A percentile compares a stretch with the other conserved stretches of the same genome.
These are phyloP conservation scores for Autographa gamma DNA, from an alignment of 2,888 invertebrate species.

Conservation along the genomic window DNA sequence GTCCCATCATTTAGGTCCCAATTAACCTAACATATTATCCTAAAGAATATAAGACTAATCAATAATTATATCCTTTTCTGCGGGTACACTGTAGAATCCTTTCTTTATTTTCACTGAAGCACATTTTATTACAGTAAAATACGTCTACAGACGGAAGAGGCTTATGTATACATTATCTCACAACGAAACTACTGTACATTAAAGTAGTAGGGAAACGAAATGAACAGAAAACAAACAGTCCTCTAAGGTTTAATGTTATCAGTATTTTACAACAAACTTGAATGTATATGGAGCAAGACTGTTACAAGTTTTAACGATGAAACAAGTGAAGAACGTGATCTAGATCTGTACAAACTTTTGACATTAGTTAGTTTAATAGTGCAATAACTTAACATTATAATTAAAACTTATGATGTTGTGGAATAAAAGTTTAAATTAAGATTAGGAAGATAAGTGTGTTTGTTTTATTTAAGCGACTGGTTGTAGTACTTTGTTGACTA, in stretches of 20 bases:
- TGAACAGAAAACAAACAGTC: neutral
- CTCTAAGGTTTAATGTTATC: slow-evolving; percentile 5
- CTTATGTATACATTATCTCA: no score
- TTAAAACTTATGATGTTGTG: slow-evolving; percentile 7
- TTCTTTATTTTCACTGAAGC: no score
- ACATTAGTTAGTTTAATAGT: slow-evolving; percentile 19
- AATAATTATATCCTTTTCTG: no score
- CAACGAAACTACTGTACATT: no score
- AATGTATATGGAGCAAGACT: slow-evolving; percentile 9
- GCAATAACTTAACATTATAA: slow-evolving; percentile 21
- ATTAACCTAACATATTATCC: no score
- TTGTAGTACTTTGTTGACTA: neutral
- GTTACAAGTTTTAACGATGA: slow-evolving; percentile 19
- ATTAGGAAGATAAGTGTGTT: neutral
- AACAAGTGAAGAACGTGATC: slow-evolving; percentile 15
- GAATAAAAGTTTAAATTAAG: slow-evolving; percentile 9
- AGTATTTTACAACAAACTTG: slow-evolving; percentile 16
- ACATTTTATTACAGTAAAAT: no score
- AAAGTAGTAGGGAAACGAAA: slow-evolving; percentile 1
- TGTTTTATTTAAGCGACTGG: neutral
- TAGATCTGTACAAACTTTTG: slow-evolving; percentile 21
- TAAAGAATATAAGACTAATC: no score
- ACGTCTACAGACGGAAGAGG: no score
- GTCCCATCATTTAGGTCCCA: no score
- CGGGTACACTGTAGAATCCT: no score